Evolutionary conservation across 2,888 invertebrate species (phyloP).

Genomic region (Drosophila demipolita): DNA sequence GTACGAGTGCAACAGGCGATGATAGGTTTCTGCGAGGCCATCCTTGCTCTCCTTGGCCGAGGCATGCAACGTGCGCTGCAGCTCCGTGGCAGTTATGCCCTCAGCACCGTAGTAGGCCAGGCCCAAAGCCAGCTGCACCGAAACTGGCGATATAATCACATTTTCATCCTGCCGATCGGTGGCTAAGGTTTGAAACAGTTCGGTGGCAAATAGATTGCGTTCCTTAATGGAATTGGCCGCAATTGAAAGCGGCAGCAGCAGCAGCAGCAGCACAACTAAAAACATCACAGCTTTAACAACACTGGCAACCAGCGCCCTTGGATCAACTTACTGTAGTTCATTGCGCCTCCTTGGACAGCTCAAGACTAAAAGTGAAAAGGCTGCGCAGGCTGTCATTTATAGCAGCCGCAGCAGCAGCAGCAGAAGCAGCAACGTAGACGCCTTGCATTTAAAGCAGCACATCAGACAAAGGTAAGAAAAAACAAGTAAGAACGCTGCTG

Average conservation of each 20-base stretch:
- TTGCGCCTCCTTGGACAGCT: slow-evolving; percentile 71
- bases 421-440: slow-evolving; percentile 42
- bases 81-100: slow-evolving; percentile 74
- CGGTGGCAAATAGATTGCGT: slow-evolving; percentile 81
- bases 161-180: slow-evolving; percentile 78
- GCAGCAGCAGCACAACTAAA: slow-evolving; percentile 33
- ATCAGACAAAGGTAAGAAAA: slow-evolving; percentile 26
- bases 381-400: slow-evolving; percentile 70
- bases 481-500: slow-evolving; percentile 9
- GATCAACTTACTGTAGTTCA: slow-evolving; percentile 60
- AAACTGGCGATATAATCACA: slow-evolving; percentile 81
- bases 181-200: slow-evolving; percentile 80
- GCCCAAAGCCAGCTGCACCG: slow-evolving; percentile 79
- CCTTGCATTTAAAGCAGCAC: slow-evolving; percentile 63
- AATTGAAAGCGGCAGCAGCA: slow-evolving; percentile 34
- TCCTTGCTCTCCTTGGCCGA: slow-evolving; percentile 79
- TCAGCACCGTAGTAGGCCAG: slow-evolving; percentile 80
- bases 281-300: background rate
- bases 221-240: slow-evolving; percentile 74
- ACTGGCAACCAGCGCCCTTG: background rate
- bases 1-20: slow-evolving; percentile 78
- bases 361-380: slow-evolving; percentile 75
- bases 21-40: slow-evolving; percentile 79
- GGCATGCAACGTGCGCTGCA: slow-evolving; percentile 78
- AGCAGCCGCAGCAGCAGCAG: slow-evolving; percentile 45